These are phyloP conservation scores for Sphenopsis melanotis DNA, from an alignment of 2,797 vertebrate genomes.

Conservation along the genomic window DNA sequence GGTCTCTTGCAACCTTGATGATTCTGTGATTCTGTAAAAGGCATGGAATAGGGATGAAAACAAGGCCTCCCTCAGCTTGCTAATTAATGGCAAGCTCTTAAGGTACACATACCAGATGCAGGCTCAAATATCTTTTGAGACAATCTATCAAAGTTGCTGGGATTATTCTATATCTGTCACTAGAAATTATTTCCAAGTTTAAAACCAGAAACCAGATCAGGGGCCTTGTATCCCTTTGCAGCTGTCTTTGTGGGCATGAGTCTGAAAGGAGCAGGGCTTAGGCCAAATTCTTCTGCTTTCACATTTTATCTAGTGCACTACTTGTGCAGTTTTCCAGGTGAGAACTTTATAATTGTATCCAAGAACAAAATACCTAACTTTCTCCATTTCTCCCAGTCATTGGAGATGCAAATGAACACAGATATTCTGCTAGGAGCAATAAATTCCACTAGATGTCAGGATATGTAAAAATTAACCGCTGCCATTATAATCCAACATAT, in stretches of 20 bases:
- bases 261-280: neutral
- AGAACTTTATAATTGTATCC: neutral
- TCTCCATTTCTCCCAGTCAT: neutral
- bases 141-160: neutral
- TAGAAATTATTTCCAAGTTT: neutral
- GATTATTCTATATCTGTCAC: neutral
- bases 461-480: neutral
- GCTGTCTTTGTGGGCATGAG: neutral
- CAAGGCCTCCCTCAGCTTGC: neutral
- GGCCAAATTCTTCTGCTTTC: neutral
- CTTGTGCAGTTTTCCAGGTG: neutral
- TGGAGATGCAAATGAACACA: neutral
- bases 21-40: neutral
- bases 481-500: neutral
- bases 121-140: neutral
- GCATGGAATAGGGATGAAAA: neutral
- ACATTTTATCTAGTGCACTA: neutral
- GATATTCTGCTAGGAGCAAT: neutral
- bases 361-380: neutral
- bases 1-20: neutral
- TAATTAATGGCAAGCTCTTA: neutral
- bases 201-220: neutral
- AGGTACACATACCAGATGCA: neutral
- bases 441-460: constrained; percentile 41
- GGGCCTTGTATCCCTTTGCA: neutral